Evolutionary conservation across 2,888 invertebrate species (phyloP).

Genomic region (Conistra vaccinii): DNA sequence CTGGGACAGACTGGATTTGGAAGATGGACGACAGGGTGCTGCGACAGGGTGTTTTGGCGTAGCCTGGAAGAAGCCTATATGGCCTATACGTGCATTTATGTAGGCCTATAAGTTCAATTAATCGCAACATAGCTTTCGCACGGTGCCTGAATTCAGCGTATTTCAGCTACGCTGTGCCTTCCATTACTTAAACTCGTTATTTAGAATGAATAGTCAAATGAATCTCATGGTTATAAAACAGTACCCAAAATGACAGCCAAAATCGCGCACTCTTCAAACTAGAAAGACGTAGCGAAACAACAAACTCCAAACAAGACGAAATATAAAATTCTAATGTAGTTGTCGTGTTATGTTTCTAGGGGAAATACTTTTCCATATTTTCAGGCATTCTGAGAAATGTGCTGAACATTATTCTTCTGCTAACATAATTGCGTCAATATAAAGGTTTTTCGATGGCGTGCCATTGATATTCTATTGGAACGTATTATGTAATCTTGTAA

Average conservation of each 20-base stretch:
- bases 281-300: not conserved
- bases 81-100: too few relatives aligned
- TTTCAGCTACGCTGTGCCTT: not conserved
- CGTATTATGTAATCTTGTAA: too few relatives aligned
- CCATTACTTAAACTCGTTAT: not conserved
- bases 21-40: not conserved
- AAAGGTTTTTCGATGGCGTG: not conserved
- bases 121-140: not conserved
- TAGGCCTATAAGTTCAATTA: too few relatives aligned
- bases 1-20: too few relatives aligned
- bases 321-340: slow-evolving; percentile 12
- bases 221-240: not conserved
- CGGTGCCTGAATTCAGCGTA: not conserved
- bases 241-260: not conserved
- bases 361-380: not conserved
- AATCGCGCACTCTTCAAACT: not conserved
- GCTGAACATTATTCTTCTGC: not conserved
- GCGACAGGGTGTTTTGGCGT: too few relatives aligned
- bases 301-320: not conserved
- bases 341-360: slow-evolving; percentile 16
- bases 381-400: not conserved
- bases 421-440: not conserved
- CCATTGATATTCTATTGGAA: not conserved
- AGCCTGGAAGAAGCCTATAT: not conserved
- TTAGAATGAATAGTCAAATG: not conserved